Conservation (phyloP, 1,140 invertebrate species). For the Cepaea nemoralis region DNA sequence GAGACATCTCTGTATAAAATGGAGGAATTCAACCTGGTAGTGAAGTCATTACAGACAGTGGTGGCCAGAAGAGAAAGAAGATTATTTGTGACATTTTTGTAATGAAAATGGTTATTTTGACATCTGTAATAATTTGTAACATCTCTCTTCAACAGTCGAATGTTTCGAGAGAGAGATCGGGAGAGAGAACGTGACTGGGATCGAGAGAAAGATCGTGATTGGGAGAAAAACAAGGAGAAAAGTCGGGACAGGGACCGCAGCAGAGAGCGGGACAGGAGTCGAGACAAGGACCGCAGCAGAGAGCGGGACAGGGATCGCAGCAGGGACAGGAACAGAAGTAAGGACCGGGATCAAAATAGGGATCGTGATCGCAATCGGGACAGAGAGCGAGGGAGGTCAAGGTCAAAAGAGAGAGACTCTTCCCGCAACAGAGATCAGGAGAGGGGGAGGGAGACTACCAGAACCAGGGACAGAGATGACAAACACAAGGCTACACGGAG, state of each 20-base stretch:
- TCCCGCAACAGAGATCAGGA: slow-evolving; percentile 25
- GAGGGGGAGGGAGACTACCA: slow-evolving; percentile 13
- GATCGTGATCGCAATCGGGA: slow-evolving; percentile 18
- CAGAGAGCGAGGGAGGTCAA: slow-evolving; percentile 28
- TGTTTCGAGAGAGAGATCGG: slow-evolving; percentile 2
- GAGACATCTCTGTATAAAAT: too few relatives aligned
- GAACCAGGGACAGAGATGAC: slow-evolving; percentile 34
- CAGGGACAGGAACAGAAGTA: slow-evolving; percentile 5
- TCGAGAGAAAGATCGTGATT: neutral
- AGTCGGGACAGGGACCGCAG: neutral
- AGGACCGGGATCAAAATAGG: slow-evolving; percentile 10
- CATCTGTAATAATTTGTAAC: too few relatives aligned
- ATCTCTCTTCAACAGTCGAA: neutral
- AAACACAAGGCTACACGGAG: slow-evolving; percentile 33
- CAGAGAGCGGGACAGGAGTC: slow-evolving; percentile 2
- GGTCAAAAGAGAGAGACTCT: slow-evolving; percentile 19
- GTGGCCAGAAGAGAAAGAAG: too few relatives aligned
- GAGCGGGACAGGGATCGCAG: slow-evolving; percentile 2
- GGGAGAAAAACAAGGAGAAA: slow-evolving; percentile 6
- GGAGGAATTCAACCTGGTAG: too few relatives aligned
- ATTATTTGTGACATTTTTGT: too few relatives aligned
- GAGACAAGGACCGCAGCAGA: slow-evolving; percentile 12
- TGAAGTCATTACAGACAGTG: too few relatives aligned
- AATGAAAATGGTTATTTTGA: neutral
- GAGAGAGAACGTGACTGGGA: neutral